Evolutionary conservation across 1,140 invertebrate species (phyloP), one percentile per base, ranked within the genome.

Genomic region (Dreissena polymorpha): DNA sequence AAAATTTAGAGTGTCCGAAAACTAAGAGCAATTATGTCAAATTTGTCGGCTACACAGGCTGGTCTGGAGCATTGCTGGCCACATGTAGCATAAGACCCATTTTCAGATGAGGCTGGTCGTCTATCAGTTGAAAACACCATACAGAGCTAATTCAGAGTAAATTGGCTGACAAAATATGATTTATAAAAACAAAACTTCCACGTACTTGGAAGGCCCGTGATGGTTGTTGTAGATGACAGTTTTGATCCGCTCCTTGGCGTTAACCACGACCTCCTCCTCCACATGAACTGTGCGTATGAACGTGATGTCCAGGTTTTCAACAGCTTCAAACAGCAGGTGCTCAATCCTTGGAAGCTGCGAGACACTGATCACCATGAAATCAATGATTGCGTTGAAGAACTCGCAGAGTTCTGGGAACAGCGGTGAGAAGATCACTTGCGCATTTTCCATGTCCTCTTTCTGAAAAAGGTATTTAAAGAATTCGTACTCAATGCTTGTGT

Each of bases 211-310:
- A 39, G 39, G 96, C 0, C 96, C 96, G 29, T 93, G 88, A 13
- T 94, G 90, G 92, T 97, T 97, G 0, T 90, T 89, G 50, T 92
- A 88, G 76, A 96, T 94, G 65, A 94, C 91, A 0, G 91, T 86
- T 60, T 94, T 81, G 23, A 95, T 94, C 81, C 94, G 92, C 10
- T 93, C 91, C 72, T 92, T 92, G n/a, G 89, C 88, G 13, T 72
- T 53, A 13, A 88, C 75, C 8, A 79, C 90, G 0, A 92, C 55
- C 65, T 93, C 91, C 74, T 94, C 93, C 21, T 89, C 86, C 21
- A 91, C 70, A 21, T 87, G 70, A 10, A 93, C 90, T n/a, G 87
- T 86, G 10, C 85, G 87, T 69, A 93, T 88, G 57, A 65, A 88
- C 0, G 84, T 86, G 10, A 78, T 71, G 12, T 88, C 81, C 16